Evolutionary conservation across 1,140 invertebrate genomes (phyloP).

Genomic region (Bombyx mandarina): DNA sequence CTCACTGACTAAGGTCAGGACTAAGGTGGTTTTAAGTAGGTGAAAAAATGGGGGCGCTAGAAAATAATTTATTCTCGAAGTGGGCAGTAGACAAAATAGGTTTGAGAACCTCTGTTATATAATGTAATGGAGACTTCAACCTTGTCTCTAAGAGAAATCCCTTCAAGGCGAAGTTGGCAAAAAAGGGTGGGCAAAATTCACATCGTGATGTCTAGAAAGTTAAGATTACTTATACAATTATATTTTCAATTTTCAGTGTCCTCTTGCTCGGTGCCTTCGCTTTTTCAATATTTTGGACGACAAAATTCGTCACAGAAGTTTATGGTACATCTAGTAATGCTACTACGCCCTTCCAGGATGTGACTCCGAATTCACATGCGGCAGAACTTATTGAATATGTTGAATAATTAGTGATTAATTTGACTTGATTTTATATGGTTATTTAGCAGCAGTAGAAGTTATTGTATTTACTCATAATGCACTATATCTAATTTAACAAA

Average conservation of each 20-base stretch:
- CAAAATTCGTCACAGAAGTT: slow-evolving; percentile 31
- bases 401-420: slow-evolving; percentile 15
- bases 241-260: slow-evolving; percentile 6
- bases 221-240: not conserved
- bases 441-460: not conserved
- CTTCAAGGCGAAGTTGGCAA: too few species aligned
- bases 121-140: too few species aligned
- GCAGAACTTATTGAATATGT: slow-evolving; percentile 28
- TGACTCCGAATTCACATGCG: slow-evolving; percentile 3
- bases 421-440: not conserved
- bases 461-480: not conserved
- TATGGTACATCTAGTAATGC: slow-evolving; percentile 9
- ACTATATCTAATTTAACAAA: not conserved
- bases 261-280: slow-evolving; percentile 28
- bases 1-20: too few species aligned
- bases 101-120: too few species aligned
- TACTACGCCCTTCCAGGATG: not conserved
- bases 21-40: too few species aligned
- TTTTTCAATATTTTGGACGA: slow-evolving; percentile 41
- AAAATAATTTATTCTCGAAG: too few species aligned
- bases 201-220: too few species aligned
- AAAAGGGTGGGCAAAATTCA: too few species aligned
- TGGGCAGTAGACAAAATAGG: too few species aligned
- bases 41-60: too few species aligned
- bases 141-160: too few species aligned